Percentiles rank a stretch among this genome's conserved stretches.
Conservation (phyloP, 2,113 vertebrate genomes). For the Scomber japonicus region DNA sequence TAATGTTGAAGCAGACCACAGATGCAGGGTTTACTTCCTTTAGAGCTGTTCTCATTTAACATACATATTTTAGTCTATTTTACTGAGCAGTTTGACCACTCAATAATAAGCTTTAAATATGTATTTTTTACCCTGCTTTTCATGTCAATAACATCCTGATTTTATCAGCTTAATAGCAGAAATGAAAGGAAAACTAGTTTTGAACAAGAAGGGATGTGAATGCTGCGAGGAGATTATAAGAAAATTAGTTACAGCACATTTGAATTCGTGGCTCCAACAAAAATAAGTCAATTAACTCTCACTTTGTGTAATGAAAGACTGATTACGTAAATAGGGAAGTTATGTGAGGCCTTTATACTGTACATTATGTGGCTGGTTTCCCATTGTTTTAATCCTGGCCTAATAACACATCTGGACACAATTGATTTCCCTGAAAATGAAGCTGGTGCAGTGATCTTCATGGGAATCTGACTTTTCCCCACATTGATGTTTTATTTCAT, state of each 20-base stretch:
- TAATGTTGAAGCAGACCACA: not conserved
- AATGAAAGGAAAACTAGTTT: not conserved
- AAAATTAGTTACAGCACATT: slow-evolving; percentile 39
- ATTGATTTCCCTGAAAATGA: slow-evolving; percentile 33
- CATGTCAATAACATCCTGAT: not conserved
- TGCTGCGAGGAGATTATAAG: slow-evolving; percentile 2
- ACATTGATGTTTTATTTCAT: slow-evolving; percentile 20
- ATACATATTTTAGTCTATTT: not conserved
- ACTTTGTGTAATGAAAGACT: slow-evolving; percentile 34
- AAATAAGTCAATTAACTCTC: slow-evolving; percentile 44
- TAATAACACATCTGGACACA: slow-evolving; percentile 62
- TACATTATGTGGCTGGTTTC: slow-evolving; percentile 8
- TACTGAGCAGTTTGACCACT: not conserved
- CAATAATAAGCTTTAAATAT: not conserved
- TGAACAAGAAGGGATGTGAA: not conserved
- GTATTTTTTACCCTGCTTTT: not conserved
- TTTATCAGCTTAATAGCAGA: not conserved
- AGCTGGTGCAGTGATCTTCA: slow-evolving; percentile 11
- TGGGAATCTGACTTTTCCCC: slow-evolving; percentile 42
- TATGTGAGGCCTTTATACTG: slow-evolving; percentile 15
- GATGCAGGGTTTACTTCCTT: not conserved
- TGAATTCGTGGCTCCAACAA: slow-evolving; percentile 23
- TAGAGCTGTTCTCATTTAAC: not conserved
- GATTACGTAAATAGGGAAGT: slow-evolving; percentile 37
- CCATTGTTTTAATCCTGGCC: slow-evolving; percentile 7